Evolutionary conservation across 2,113 vertebrate genomes (phyloP).

Genomic region (Gymnarchus niloticus): DNA sequence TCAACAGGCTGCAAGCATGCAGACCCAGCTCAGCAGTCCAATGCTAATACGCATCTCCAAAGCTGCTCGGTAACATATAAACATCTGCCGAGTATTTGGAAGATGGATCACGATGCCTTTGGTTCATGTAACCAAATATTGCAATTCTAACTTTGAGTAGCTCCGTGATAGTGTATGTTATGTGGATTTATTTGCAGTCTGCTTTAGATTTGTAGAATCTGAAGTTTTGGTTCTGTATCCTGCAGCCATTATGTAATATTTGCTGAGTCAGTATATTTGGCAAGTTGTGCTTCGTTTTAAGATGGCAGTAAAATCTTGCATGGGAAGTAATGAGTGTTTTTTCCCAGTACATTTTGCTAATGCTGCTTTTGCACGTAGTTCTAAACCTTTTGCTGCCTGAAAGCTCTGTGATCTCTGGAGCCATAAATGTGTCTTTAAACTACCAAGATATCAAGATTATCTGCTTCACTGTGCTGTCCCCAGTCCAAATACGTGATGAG

Average conservation of each 20-base stretch:
- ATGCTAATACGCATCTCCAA: constrained; percentile 36
- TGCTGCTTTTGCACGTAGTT: neutral
- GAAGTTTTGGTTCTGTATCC: neutral
- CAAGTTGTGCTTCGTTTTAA: neutral
- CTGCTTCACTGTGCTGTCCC: neutral
- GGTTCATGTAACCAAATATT: neutral
- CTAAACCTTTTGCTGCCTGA: neutral
- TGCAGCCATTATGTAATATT: neutral
- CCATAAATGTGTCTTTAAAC: neutral
- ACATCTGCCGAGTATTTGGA: constrained; percentile 27
- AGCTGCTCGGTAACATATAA: constrained; percentile 26
- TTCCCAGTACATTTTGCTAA: neutral
- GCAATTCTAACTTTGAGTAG: neutral
- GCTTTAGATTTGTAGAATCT: neutral
- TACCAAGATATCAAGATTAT: too few relatives aligned
- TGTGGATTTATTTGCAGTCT: neutral
- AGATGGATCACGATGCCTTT: constrained; percentile 3
- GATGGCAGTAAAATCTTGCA: neutral
- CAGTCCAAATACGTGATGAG: neutral
- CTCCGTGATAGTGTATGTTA: neutral
- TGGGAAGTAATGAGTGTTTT: constrained; percentile 12
- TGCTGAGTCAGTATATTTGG: neutral
- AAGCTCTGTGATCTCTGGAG: neutral
- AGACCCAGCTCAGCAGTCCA: constrained; percentile 29
- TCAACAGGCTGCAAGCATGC: constrained; percentile 30